Evolutionary conservation across 2,888 invertebrate species (phyloP).

Genomic region (Scrobipalpa atriplicella): DNA sequence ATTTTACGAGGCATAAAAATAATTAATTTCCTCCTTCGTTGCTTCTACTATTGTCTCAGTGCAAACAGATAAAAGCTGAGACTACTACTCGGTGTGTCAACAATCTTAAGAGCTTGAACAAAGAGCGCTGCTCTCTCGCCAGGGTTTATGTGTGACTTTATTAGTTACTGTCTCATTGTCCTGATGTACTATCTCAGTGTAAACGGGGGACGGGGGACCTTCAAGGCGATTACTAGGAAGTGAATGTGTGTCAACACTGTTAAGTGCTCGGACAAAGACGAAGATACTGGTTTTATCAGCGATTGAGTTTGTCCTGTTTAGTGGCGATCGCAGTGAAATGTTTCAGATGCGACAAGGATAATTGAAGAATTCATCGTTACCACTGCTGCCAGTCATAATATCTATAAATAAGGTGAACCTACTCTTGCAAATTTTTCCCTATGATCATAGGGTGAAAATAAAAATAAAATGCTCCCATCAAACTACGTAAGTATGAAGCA

Average conservation of each 20-base stretch:
- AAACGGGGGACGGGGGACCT: constrained; percentile 33
- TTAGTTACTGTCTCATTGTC: background rate
- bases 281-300: constrained; percentile 22
- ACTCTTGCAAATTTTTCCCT: too few species aligned
- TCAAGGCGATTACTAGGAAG: constrained; percentile 47
- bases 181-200: background rate
- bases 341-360: background rate
- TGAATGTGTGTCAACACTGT: constrained; percentile 51
- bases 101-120: constrained; percentile 11
- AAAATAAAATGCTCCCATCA: too few species aligned
- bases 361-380: too few species aligned
- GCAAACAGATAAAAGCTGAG: constrained; percentile 9
- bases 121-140: background rate
- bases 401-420: too few species aligned
- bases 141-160: background rate
- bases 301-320: constrained; percentile 8
- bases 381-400: too few species aligned
- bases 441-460: too few species aligned
- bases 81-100: constrained; percentile 5
- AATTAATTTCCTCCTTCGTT: background rate
- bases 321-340: background rate
- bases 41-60: background rate
- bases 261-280: constrained; percentile 44
- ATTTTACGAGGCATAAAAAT: background rate
- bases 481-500: too few species aligned